Conservation (phyloP, 2,888 invertebrate genomes). For the Strigamia transsilvanica region DNA sequence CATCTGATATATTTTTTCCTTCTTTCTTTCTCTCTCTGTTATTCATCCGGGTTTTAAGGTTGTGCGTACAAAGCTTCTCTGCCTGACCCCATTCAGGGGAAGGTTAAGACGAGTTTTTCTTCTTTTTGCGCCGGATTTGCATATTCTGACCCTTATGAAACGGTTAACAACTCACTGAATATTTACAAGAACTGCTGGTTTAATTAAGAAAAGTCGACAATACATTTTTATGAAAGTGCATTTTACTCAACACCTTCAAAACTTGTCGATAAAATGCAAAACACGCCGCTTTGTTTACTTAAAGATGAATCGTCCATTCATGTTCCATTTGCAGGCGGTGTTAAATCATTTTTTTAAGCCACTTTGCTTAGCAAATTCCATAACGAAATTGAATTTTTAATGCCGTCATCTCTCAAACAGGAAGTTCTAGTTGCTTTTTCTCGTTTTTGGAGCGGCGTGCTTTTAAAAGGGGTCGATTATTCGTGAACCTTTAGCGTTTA, state of each 20-base stretch:
- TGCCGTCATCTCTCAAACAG: too few relatives aligned
- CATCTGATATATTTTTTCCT: background rate
- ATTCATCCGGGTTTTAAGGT: background rate
- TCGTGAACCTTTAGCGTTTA: too few relatives aligned
- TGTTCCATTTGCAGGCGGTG: too few relatives aligned
- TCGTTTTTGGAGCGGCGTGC: too few relatives aligned
- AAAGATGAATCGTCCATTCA: background rate
- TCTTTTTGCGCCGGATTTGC: background rate
- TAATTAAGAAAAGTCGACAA: conserved; percentile 33
- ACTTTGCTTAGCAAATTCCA: too few relatives aligned
- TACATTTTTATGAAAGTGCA: conserved; percentile 24
- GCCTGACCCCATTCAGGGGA: background rate
- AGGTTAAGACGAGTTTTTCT: conserved; percentile 3
- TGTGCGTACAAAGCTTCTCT: background rate
- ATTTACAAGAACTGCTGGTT: conserved; percentile 33
- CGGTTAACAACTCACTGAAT: conserved; percentile 31
- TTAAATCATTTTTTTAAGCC: too few relatives aligned
- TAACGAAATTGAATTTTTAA: too few relatives aligned
- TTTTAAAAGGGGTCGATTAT: too few relatives aligned
- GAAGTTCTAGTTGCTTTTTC: too few relatives aligned
- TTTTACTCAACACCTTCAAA: conserved; percentile 19
- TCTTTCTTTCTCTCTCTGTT: background rate
- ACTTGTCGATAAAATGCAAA: conserved; percentile 23
- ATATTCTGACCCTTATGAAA: conserved; percentile 9
- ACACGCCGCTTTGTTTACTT: background rate